Percentiles rank a stretch among this genome's conserved stretches.
Evolutionary conservation across 2,113 vertebrate species (phyloP).

Genomic region (Platycercus adscitus): DNA sequence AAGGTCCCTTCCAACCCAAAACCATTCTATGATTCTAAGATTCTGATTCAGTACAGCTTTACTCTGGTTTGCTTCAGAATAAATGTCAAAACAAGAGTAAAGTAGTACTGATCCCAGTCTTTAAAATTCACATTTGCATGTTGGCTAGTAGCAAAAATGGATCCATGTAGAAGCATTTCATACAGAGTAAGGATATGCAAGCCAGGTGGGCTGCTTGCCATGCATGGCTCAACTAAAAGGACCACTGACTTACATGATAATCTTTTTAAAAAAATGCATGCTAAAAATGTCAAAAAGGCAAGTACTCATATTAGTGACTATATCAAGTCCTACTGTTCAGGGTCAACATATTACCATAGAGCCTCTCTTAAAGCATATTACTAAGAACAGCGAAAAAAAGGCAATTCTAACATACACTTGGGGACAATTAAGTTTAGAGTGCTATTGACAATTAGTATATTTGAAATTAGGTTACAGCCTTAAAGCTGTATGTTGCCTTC

Average conservation of each 20-base stretch:
- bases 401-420: background rate
- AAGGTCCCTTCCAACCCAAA: background rate
- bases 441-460: background rate
- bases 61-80: background rate
- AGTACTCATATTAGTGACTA: background rate
- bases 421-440: background rate
- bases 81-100: background rate
- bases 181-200: background rate
- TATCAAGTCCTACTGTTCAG: background rate
- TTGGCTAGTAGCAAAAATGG: background rate
- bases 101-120: background rate
- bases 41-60: background rate
- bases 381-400: background rate
- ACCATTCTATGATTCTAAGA: background rate
- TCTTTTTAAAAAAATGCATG: background rate
- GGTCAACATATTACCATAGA: background rate
- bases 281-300: background rate
- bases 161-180: background rate
- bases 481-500: background rate
- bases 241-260: background rate
- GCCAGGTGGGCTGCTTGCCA: background rate
- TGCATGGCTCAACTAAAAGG: background rate
- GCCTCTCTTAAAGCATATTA: background rate
- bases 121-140: background rate
- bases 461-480: background rate